phyloP scores from a whole-genome alignment of 2,888 invertebrate species.

The Drosophila longiperda region DNA sequence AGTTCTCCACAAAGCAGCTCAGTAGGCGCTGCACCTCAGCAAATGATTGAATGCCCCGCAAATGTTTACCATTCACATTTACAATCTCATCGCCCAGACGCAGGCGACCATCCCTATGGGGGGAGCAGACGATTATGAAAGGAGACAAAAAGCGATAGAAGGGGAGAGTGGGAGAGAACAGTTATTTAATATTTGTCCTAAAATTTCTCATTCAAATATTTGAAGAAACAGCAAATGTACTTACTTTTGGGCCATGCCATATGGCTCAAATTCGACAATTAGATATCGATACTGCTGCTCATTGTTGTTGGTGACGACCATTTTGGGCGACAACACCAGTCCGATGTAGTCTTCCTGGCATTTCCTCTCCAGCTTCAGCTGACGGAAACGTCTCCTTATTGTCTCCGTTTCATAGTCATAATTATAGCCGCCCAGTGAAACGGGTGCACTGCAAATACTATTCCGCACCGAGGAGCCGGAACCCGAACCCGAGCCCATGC shows the following conservation, averaged over 20 bases:
- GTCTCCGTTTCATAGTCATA: conserved; percentile 86
- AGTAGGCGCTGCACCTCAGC: conserved; percentile 88
- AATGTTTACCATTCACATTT: conserved; percentile 93
- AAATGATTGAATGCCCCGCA: conserved; percentile 90
- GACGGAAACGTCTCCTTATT: conserved; percentile 87
- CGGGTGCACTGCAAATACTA: conserved; percentile 83
- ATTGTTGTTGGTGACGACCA: conserved; percentile 84
- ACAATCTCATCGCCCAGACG: conserved; percentile 95
- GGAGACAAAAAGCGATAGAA: background rate
- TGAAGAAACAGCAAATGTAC: conserved; percentile 31
- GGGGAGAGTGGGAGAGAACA: no score
- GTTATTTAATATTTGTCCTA: no score
- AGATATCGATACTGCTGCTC: conserved; percentile 88
- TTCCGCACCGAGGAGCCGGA: conserved; percentile 49
- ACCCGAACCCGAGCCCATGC: conserved; percentile 39
- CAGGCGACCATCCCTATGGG: conserved; percentile 90
- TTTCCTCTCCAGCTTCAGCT: conserved; percentile 88
- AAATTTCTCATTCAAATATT: no score
- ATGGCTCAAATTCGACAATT: conserved; percentile 88
- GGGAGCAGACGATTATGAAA: background rate
- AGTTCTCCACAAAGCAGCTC: conserved; percentile 83
- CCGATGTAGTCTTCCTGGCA: conserved; percentile 89
- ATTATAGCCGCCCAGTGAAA: conserved; percentile 83
- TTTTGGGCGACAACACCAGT: conserved; percentile 89
- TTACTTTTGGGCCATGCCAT: conserved; percentile 88